phyloP scores from a whole-genome alignment of 30 jellyfish, hydroid and myxozoan species.

The Cassiopea xamachana region DNA sequence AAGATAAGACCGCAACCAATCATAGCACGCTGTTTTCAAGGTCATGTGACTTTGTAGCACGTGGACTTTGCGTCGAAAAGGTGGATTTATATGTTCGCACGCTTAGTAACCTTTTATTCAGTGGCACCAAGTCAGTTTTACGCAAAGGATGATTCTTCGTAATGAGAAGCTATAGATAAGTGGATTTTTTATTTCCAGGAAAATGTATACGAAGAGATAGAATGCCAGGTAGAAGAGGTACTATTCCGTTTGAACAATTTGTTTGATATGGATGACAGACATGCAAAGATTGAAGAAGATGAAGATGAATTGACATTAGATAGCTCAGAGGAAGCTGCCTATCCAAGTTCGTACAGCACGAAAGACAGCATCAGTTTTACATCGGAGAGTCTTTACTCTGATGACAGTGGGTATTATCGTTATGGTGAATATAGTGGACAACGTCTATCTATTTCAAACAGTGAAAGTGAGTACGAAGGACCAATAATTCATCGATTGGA shows the following conservation, averaged over 20 bases:
- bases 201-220: conserved; percentile 64
- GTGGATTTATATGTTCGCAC: no score
- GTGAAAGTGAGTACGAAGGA: conserved; percentile 64
- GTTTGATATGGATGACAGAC: conserved; percentile 51
- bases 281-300: conserved; percentile 13
- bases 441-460: conserved; percentile 4
- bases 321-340: conserved; percentile 79
- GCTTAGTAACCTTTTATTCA: no score
- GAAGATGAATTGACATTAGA: conserved; percentile 59
- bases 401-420: conserved; percentile 62
- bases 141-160: neutral
- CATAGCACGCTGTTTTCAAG: no score
- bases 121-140: no score
- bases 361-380: conserved; percentile 67
- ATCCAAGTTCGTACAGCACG: conserved; percentile 72
- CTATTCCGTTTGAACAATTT: conserved; percentile 60
- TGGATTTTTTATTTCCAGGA: conserved; percentile 25
- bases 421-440: conserved; percentile 37
- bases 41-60: no score
- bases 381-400: conserved; percentile 66
- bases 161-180: neutral
- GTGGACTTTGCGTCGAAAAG: no score
- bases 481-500: conserved; percentile 66
- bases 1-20: no score
- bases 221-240: conserved; percentile 73